These are phyloP conservation scores for Sciaenops ocellatus DNA, from an alignment of 2,797 vertebrate species.

Conservation along the genomic window DNA sequence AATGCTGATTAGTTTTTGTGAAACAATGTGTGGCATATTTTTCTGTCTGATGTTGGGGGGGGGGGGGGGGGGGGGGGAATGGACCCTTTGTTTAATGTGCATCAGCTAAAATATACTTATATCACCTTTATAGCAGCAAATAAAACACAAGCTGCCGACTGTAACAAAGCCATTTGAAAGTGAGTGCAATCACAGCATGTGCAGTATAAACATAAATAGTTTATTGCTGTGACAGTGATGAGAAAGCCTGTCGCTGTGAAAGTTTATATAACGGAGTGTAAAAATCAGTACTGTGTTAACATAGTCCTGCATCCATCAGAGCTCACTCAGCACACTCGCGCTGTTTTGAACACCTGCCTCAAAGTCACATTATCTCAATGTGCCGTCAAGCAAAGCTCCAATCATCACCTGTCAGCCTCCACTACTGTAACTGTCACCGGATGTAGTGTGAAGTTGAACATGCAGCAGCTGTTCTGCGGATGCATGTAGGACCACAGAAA, in stretches of 20 bases:
- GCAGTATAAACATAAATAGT: not conserved
- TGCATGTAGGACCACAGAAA: conserved; percentile 24
- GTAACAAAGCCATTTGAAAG: conserved; percentile 10
- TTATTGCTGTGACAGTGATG: not conserved
- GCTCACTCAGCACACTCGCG: conserved; percentile 24
- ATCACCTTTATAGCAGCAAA: conserved; percentile 24
- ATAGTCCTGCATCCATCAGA: conserved; percentile 31
- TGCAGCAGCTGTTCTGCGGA: conserved; percentile 34
- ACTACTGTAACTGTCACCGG: conserved; percentile 40
- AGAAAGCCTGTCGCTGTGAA: not conserved
- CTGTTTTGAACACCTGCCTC: conserved; percentile 52
- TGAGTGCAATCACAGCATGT: not conserved
- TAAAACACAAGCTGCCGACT: conserved; percentile 34
- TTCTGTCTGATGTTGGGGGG: conserved; percentile 34
- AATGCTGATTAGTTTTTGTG: conserved; percentile 67
- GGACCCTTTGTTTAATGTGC: conserved; percentile 36
- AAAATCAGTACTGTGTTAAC: conserved; percentile 16
- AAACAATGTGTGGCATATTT: conserved; percentile 41
- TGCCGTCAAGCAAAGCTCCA: conserved; percentile 33
- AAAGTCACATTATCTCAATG: conserved; percentile 54
- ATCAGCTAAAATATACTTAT: conserved; percentile 49
- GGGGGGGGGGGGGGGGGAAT: not conserved
- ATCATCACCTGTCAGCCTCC: conserved; percentile 61
- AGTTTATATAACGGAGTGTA: conserved; percentile 2
- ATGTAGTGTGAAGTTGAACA: conserved; percentile 23